A percentile compares a stretch with the other conserved stretches of the same genome.
Evolutionary conservation across 2,797 vertebrate genomes (phyloP).

Genomic region (Poecilia velifera): DNA sequence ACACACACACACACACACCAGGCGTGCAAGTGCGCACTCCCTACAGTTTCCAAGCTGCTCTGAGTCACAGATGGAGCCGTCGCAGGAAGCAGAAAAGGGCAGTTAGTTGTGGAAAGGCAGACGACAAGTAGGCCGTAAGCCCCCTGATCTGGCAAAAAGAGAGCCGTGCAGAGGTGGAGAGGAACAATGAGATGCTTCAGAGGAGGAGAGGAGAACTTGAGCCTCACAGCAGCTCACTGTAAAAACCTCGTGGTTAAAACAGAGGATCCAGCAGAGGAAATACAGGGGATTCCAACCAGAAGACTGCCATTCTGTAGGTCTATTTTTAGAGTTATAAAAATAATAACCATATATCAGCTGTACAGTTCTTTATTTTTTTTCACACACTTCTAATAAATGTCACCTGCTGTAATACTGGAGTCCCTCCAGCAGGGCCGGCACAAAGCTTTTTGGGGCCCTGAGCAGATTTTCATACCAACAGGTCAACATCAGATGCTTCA

Average conservation of each 20-base stretch:
- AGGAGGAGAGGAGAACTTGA: slow-evolving; percentile 56
- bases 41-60: slow-evolving; percentile 46
- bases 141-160: slow-evolving; percentile 59
- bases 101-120: slow-evolving; percentile 37
- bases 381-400: neutral
- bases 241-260: slow-evolving; percentile 57
- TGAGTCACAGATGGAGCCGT: slow-evolving; percentile 72
- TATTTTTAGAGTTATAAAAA: slow-evolving; percentile 2
- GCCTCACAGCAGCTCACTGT: slow-evolving; percentile 58
- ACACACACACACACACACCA: neutral
- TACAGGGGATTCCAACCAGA: slow-evolving; percentile 49
- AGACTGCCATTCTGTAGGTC: neutral
- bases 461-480: too few species aligned
- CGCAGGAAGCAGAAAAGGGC: slow-evolving; percentile 40
- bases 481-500: too few species aligned
- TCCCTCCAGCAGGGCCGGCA: neutral
- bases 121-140: slow-evolving; percentile 45
- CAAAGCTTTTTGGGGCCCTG: too few species aligned
- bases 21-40: neutral
- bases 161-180: slow-evolving; percentile 71
- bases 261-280: slow-evolving; percentile 33
- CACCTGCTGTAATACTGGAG: neutral
- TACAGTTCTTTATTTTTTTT: neutral
- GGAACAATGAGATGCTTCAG: slow-evolving; percentile 71
- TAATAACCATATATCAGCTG: neutral